Percentiles rank a stretch among this genome's conserved stretches.
These are phyloP conservation scores for Rhopalosiphum padi DNA, from an alignment of 1,140 invertebrate genomes.

Conservation along the genomic window DNA sequence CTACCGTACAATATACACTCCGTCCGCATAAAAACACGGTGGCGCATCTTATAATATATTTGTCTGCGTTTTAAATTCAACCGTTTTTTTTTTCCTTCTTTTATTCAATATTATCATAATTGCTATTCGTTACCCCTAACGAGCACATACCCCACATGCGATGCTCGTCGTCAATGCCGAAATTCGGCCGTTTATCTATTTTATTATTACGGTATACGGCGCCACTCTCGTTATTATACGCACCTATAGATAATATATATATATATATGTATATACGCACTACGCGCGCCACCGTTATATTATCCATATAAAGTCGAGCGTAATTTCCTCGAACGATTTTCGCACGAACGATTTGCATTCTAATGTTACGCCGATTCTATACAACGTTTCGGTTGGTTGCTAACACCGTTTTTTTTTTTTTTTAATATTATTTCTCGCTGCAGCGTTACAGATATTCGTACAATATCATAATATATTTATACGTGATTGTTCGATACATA, in stretches of 20 bases:
- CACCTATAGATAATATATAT: neutral
- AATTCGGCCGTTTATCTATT: neutral
- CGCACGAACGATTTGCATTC: neutral
- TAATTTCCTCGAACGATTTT: constrained; percentile 3
- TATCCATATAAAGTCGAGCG: neutral
- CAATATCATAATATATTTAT: neutral
- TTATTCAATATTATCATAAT: neutral
- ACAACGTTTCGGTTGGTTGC: neutral
- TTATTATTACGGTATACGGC: neutral
- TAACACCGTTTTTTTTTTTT: neutral
- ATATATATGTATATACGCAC: neutral
- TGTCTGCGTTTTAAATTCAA: neutral
- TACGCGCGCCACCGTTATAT: neutral
- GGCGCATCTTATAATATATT: neutral
- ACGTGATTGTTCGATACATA: neutral
- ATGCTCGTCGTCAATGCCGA: neutral
- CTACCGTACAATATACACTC: too few species aligned
- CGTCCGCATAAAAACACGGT: neutral
- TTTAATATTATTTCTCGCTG: neutral
- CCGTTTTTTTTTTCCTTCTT: neutral
- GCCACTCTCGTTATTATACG: neutral
- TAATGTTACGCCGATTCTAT: neutral
- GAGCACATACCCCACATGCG: neutral
- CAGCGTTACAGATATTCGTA: neutral
- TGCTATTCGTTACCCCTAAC: neutral